Evolutionary conservation across 2,113 vertebrate genomes (phyloP), one percentile per base, ranked within the genome.

Genomic region (Plecotus auritus): DNA sequence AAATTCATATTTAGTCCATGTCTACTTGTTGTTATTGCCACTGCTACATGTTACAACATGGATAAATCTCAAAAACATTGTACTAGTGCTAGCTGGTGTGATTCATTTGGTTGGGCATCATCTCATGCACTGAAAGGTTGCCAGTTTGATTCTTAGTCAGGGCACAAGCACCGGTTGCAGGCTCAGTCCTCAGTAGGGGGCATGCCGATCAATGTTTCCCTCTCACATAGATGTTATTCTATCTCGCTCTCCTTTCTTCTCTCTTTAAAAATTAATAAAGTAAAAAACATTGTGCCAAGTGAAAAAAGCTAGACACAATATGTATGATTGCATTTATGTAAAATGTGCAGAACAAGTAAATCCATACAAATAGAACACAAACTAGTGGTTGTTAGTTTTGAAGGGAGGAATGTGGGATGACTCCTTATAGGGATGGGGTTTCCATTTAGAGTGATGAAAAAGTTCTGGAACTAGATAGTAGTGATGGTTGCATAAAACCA

Each of bases 401-500:
- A 45, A 47, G 7, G 26, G 3, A 7, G 2, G 23, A 30, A 56
- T 3, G 5, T 1, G 17, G 40, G 12, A 42, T 18, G 18, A 64
- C 17, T 20, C 1, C 5, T 17, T 22, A 22, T 3, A 56, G 45
- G 22, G 6, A 64, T 2, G 9, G 74, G 40, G 14, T 37, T 94
- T 67, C 11, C 61, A 10, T 42, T 22, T 56, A 69, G 20, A 37
- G 4, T 35, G 37, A 70, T 2, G n/a, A 87, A 42, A 88, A 22
- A 1, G 12, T 73, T 90, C 51, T 56, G 45, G 4, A 84, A 83
- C 83, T n/a, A 37, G 49, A 81, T 4, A 30, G 7, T 4, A 2
- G 11, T 0, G 16, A 54, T 40, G 30, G 59, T 2, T 20, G 6
- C 9, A 42, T 9, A 56, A 14, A 7, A 37, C 0, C 9, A 16